Conservation (phyloP, 1,140 invertebrate species). For the Drosophila varians region DNA sequence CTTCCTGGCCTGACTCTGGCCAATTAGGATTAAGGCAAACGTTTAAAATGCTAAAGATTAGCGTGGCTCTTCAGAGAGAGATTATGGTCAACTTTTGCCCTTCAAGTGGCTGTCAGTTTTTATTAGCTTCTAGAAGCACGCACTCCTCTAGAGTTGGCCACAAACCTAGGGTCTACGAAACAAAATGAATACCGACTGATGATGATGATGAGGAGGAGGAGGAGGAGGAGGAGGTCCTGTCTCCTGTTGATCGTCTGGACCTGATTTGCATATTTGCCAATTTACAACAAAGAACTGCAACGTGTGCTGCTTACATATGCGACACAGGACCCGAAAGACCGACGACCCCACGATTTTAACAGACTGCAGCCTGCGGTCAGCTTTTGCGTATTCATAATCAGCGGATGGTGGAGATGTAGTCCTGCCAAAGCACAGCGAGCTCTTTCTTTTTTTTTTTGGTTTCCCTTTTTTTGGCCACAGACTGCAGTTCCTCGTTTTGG, state of each 20-base stretch:
- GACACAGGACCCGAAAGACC: slow-evolving; percentile 50
- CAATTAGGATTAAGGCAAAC: slow-evolving; percentile 60
- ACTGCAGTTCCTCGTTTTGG: slow-evolving; percentile 29
- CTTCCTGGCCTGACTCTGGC: slow-evolving; percentile 13
- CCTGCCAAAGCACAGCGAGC: slow-evolving; percentile 14
- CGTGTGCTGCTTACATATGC: slow-evolving; percentile 72
- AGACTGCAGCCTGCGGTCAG: slow-evolving; percentile 54
- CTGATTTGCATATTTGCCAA: slow-evolving; percentile 76
- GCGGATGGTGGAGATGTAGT: slow-evolving; percentile 11
- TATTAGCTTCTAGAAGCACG: slow-evolving; percentile 41
- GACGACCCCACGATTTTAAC: slow-evolving; percentile 44
- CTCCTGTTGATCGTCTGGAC: slow-evolving; percentile 52
- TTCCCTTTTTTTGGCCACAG: not conserved
- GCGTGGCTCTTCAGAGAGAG: slow-evolving; percentile 4
- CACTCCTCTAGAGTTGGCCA: slow-evolving; percentile 46
- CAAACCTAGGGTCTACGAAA: slow-evolving; percentile 39
- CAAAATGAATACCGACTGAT: slow-evolving; percentile 44
- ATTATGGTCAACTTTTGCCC: slow-evolving; percentile 44
- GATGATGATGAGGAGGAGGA: slow-evolving; percentile 44
- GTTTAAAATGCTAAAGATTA: slow-evolving; percentile 41
- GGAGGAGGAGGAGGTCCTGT: not conserved
- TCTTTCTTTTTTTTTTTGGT: slow-evolving; percentile 4
- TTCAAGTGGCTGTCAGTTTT: slow-evolving; percentile 48
- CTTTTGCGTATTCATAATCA: slow-evolving; percentile 67
- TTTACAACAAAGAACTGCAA: slow-evolving; percentile 78